These are phyloP conservation scores for Blera fallax DNA, from an alignment of 2,888 invertebrate species.

Conservation along the genomic window DNA sequence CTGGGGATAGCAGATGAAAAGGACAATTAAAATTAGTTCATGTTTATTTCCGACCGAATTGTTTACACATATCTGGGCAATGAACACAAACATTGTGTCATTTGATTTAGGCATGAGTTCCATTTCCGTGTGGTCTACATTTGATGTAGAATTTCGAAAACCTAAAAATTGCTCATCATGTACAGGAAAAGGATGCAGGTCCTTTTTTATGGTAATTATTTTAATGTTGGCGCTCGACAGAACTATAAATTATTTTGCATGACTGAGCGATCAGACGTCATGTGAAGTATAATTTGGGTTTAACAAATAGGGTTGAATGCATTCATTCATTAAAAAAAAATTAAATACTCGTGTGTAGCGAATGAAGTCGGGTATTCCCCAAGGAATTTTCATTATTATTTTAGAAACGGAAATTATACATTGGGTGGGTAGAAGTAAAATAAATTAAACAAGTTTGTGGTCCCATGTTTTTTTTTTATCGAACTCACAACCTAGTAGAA, in stretches of 20 bases:
- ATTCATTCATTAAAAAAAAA: neutral
- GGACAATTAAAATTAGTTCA: constrained; percentile 21
- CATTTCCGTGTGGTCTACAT: neutral
- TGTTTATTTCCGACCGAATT: neutral
- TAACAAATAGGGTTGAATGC: neutral
- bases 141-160: neutral
- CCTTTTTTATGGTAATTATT: constrained; percentile 3
- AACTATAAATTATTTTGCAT: neutral
- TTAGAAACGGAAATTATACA: neutral
- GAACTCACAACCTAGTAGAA: too few relatives aligned
- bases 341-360: neutral
- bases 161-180: neutral
- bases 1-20: neutral
- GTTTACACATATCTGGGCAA: neutral
- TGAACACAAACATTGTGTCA: neutral
- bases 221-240: neutral
- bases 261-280: neutral
- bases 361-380: neutral
- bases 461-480: too few relatives aligned
- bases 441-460: too few relatives aligned
- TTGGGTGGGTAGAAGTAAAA: neutral
- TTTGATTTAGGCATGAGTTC: neutral
- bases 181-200: neutral
- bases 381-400: neutral
- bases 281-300: neutral